Percentiles rank a stretch among this genome's conserved stretches.
Evolutionary conservation across 2,797 vertebrate genomes (phyloP).

Genomic region (Chaetodon trifasciatus): DNA sequence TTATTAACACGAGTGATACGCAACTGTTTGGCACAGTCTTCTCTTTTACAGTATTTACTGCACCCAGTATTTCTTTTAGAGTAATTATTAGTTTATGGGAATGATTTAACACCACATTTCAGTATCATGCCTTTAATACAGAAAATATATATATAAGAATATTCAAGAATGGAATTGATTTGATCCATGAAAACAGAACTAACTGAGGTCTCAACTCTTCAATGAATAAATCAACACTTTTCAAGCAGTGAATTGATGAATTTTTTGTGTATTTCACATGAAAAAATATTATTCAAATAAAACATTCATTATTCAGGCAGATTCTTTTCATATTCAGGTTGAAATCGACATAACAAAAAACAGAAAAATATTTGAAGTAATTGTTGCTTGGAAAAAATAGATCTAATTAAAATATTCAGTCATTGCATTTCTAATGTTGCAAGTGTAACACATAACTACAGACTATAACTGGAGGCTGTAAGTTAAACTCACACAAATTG

Average conservation of each 20-base stretch:
- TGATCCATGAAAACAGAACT: neutral
- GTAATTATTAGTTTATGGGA: neutral
- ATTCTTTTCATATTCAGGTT: neutral
- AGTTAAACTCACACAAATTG: constrained; percentile 7
- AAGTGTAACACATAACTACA: neutral
- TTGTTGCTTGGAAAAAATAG: neutral
- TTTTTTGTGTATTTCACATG: neutral
- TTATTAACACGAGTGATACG: constrained; percentile 25
- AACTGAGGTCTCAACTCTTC: neutral
- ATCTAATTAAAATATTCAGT: neutral
- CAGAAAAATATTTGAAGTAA: neutral
- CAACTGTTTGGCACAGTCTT: neutral
- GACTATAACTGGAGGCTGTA: neutral
- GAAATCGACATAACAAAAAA: no score
- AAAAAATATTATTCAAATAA: neutral
- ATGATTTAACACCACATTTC: neutral
- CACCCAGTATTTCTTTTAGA: neutral
- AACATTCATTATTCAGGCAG: neutral
- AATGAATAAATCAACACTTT: neutral
- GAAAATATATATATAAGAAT: neutral
- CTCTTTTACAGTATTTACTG: neutral
- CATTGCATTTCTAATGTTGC: neutral
- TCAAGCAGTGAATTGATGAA: neutral
- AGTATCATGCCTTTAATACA: neutral
- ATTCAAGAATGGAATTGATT: neutral